phyloP scores from a whole-genome alignment of 2,797 vertebrate species.

The Leuciscus waleckii region DNA sequence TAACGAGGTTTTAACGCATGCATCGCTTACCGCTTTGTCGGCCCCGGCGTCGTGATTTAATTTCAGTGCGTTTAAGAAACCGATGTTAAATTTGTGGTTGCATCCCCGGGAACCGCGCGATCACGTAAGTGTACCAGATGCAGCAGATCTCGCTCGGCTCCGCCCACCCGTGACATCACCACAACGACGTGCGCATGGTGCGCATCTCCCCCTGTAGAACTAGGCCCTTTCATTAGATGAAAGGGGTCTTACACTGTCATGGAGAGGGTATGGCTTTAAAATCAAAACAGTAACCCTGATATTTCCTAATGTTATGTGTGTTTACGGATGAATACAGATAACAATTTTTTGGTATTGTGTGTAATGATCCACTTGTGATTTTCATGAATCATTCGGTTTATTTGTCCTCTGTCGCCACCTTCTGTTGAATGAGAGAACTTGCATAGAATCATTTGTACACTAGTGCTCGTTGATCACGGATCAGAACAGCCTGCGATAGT shows the following conservation, averaged over 20 bases:
- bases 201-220: slow-evolving; percentile 55
- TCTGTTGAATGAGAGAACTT: background rate
- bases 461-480: background rate
- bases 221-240: background rate
- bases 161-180: slow-evolving; percentile 67
- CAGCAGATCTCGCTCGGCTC: slow-evolving; percentile 67
- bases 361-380: background rate
- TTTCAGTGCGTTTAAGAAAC: slow-evolving; percentile 62
- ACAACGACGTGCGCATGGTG: slow-evolving; percentile 70
- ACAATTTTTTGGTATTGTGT: background rate
- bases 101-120: slow-evolving; percentile 73
- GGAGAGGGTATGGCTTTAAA: background rate
- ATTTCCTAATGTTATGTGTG: background rate
- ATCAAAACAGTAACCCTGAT: background rate
- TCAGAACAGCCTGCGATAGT: background rate
- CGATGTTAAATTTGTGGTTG: slow-evolving; percentile 69
- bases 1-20: slow-evolving; percentile 12
- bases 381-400: background rate
- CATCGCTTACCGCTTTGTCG: slow-evolving; percentile 73
- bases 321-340: background rate
- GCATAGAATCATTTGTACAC: background rate
- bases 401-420: slow-evolving; percentile 5
- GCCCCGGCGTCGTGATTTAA: slow-evolving; percentile 59
- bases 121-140: slow-evolving; percentile 76
- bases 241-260: background rate